Evolutionary conservation across 2,113 vertebrate species (phyloP).

Genomic region (Macheiramphus alcinus): DNA sequence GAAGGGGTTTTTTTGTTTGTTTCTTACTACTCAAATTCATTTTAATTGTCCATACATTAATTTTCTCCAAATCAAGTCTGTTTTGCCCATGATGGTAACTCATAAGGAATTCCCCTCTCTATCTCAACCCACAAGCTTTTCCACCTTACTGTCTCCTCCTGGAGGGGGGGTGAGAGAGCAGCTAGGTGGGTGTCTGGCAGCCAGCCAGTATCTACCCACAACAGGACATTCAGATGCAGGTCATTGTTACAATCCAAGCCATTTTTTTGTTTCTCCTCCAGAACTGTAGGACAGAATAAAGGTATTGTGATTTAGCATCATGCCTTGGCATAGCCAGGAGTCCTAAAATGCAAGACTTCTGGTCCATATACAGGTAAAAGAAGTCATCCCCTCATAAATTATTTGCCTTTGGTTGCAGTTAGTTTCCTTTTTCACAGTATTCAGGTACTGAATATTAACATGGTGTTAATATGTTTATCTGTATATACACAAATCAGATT

Average conservation of each 20-base stretch:
- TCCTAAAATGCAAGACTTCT: not conserved
- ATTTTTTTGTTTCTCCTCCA: not conserved
- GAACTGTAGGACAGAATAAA: not conserved
- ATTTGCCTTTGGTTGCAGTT: not conserved
- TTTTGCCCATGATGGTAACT: too few relatives aligned
- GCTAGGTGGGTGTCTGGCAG: not conserved
- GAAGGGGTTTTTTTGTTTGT: not conserved
- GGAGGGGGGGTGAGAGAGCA: not conserved
- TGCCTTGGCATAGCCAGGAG: not conserved
- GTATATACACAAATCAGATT: not conserved
- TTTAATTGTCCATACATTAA: too few relatives aligned
- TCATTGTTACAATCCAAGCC: not conserved
- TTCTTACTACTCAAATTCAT: not conserved
- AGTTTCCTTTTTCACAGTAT: not conserved
- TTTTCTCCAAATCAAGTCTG: too few relatives aligned
- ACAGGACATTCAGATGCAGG: not conserved
- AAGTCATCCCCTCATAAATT: not conserved
- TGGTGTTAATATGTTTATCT: not conserved
- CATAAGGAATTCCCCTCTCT: too few relatives aligned
- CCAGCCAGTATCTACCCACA: not conserved
- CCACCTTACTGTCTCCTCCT: accelerated
- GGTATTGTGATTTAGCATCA: not conserved
- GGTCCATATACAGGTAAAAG: not conserved
- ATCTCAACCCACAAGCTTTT: not conserved
- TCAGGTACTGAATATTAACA: not conserved